Evolutionary conservation across 2,113 vertebrate species (phyloP).

Genomic region (Nyctereutes procyonoides): DNA sequence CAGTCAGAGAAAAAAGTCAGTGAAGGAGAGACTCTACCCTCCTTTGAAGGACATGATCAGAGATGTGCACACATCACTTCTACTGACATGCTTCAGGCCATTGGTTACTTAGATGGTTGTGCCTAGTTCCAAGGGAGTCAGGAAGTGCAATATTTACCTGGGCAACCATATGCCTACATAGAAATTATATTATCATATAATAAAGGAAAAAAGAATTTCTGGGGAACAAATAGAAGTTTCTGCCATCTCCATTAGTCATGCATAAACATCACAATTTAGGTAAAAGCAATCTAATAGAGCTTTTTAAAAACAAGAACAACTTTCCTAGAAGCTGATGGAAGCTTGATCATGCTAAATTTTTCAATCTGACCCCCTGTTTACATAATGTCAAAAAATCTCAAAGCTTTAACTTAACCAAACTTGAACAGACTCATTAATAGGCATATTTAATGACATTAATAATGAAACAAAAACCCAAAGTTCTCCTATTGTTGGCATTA

Average conservation of each 20-base stretch:
- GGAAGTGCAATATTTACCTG: background rate
- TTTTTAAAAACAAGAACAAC: too few species aligned
- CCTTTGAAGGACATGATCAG: background rate
- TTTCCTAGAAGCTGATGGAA: background rate
- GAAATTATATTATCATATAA: background rate
- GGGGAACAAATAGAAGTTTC: background rate
- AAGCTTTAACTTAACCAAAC: slow-evolving; percentile 19
- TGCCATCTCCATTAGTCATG: background rate
- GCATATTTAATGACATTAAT: background rate
- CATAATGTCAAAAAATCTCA: background rate
- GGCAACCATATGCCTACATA: background rate
- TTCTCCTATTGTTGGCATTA: background rate
- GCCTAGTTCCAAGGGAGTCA: background rate
- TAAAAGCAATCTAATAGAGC: background rate
- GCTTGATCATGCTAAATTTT: background rate
- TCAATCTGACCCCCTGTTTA: background rate
- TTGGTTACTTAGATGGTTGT: background rate
- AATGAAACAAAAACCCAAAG: background rate
- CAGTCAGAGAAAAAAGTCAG: background rate
- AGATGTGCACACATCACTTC: background rate
- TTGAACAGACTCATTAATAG: background rate
- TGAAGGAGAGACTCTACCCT: background rate
- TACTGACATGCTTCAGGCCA: too few species aligned
- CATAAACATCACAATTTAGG: background rate
- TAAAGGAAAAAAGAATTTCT: background rate